Conservation (phyloP, 1,140 invertebrate species). For the Pseudomyrmex pallidus region DNA sequence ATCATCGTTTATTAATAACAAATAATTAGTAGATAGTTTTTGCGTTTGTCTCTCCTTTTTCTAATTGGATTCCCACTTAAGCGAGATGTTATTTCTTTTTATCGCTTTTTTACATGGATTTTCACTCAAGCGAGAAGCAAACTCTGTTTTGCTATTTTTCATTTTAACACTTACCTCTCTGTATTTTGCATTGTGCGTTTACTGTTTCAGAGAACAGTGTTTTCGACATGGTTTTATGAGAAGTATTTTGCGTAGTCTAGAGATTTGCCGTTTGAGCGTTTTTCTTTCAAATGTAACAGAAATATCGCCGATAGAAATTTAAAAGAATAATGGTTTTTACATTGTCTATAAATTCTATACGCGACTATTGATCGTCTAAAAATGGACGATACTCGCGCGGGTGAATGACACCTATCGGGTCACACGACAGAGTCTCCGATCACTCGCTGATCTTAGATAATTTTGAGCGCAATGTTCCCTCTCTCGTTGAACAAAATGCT, state of each 20-base stretch:
- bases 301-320: neutral
- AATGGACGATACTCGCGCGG: conserved; percentile 30
- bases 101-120: no score
- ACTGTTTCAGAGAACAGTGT: neutral
- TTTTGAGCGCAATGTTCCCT: neutral
- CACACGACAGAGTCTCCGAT: conserved; percentile 50
- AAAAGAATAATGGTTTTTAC: neutral
- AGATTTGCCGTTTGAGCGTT: neutral
- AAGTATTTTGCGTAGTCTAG: neutral
- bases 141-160: no score
- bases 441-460: conserved; percentile 45
- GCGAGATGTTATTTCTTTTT: no score
- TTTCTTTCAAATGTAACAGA: neutral
- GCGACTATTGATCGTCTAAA: conserved; percentile 54
- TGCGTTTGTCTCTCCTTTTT: no score
- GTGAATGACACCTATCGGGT: conserved; percentile 46
- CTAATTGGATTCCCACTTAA: no score
- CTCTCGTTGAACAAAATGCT: neutral
- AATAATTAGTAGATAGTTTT: no score
- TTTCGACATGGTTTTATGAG: no score
- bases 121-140: no score
- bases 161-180: no score
- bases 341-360: conserved; percentile 33
- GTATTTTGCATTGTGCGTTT: no score
- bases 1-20: no score